Percentiles rank a stretch among this genome's conserved stretches.
Evolutionary conservation across 1,140 invertebrate genomes (phyloP).

Genomic region (Zaprionus davidi): DNA sequence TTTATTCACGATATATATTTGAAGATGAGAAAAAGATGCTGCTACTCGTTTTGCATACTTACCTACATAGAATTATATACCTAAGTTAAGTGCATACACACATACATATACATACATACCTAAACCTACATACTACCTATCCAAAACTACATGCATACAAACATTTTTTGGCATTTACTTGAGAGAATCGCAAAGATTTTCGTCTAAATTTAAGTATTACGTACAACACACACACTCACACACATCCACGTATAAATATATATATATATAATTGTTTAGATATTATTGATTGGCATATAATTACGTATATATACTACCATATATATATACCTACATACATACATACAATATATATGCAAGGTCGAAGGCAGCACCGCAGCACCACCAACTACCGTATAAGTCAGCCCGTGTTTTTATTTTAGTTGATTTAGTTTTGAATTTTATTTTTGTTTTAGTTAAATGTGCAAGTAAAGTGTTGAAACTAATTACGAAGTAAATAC

Average conservation of each 20-base stretch:
- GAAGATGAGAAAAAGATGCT: conserved; percentile 53
- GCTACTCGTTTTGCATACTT: conserved; percentile 61
- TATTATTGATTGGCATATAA: conserved; percentile 64
- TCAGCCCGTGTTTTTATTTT: conserved; percentile 73
- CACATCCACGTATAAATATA: conserved; percentile 37
- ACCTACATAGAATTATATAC: conserved; percentile 61
- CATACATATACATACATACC: conserved; percentile 29
- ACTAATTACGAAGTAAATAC: conserved; percentile 13
- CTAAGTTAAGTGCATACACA: conserved; percentile 60
- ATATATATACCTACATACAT: conserved; percentile 3
- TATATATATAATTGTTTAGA: conserved; percentile 65
- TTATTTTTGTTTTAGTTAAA: conserved; percentile 78
- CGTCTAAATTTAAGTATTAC: conserved; percentile 75
- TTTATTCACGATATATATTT: conserved; percentile 50
- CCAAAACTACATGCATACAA: conserved; percentile 25
- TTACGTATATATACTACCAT: conserved; percentile 7
- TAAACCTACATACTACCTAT: conserved; percentile 39
- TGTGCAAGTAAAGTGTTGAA: conserved; percentile 67
- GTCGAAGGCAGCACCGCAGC: conserved; percentile 46
- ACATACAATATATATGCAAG: conserved; percentile 31
- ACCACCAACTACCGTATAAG: conserved; percentile 61
- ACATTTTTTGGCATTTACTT: conserved; percentile 79
- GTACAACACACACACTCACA: conserved; percentile 47
- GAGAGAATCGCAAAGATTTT: conserved; percentile 78
- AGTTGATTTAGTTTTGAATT: conserved; percentile 71